These are phyloP conservation scores for Ceratitis capitata DNA, from an alignment of 1,140 invertebrate genomes.

Conservation along the genomic window DNA sequence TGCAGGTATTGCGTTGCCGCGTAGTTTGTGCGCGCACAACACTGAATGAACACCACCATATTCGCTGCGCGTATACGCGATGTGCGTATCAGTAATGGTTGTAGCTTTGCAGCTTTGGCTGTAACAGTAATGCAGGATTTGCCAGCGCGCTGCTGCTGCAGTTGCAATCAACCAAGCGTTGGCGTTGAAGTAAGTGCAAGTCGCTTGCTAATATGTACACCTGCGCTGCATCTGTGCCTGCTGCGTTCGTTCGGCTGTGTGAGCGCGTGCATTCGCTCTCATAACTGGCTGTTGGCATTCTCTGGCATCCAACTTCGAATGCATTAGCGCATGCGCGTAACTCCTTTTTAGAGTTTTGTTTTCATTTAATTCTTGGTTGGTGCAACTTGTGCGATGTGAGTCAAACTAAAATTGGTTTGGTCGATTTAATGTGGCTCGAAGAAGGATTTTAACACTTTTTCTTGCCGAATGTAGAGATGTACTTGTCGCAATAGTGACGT, in stretches of 20 bases:
- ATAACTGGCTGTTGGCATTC: neutral
- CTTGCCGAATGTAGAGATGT: neutral
- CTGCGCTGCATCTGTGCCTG: neutral
- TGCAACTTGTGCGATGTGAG: neutral
- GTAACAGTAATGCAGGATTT: neutral
- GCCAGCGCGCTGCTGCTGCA: neutral
- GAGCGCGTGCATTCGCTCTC: neutral
- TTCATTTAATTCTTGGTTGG: neutral
- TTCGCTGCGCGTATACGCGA: neutral
- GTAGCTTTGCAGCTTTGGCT: neutral
- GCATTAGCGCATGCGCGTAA: neutral
- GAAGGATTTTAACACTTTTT: neutral
- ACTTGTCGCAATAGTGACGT: too few species aligned
- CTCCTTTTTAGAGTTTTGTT: neutral
- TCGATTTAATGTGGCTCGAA: neutral
- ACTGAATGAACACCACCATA: too few species aligned
- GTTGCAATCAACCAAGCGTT: neutral
- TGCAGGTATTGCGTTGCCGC: neutral
- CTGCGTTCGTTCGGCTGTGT: neutral
- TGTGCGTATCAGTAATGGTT: neutral
- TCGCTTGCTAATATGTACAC: neutral
- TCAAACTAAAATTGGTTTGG: slow-evolving; percentile 7
- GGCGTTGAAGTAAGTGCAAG: neutral
- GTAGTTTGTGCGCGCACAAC: neutral
- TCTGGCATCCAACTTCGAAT: neutral